Conservation (phyloP, 2,113 vertebrate genomes). For the Potamarius usumacintae region DNA sequence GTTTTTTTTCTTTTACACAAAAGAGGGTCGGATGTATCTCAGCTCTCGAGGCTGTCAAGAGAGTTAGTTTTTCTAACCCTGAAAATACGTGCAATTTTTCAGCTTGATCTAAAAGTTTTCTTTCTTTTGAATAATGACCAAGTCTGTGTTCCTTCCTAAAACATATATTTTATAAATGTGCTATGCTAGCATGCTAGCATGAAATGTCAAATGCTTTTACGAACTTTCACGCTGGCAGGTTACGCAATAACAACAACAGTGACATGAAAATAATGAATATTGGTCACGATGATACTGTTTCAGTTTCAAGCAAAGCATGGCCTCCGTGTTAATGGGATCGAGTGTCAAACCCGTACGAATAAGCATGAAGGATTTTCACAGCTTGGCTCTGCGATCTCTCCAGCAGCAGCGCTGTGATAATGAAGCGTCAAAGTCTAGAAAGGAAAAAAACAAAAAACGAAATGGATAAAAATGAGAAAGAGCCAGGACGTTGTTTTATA, state of each 20-base stretch:
- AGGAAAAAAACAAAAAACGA: not conserved
- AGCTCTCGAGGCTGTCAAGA: not conserved
- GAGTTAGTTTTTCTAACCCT: not conserved
- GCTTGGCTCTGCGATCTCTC: conserved; percentile 84
- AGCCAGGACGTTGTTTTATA: conserved; percentile 79
- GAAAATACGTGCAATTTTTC: not conserved
- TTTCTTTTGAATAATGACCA: not conserved
- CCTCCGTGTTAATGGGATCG: conserved; percentile 77
- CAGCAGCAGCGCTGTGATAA: conserved; percentile 78
- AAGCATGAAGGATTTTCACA: conserved; percentile 86
- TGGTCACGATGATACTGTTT: conserved; percentile 69
- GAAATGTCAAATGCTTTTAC: not conserved
- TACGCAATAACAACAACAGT: not conserved
- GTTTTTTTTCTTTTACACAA: conserved; percentile 2
- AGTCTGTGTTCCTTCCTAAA: not conserved
- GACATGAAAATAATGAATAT: not conserved
- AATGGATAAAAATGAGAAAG: conserved; percentile 57
- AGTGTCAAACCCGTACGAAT: conserved; percentile 82
- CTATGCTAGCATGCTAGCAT: not conserved
- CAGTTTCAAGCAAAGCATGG: conserved; percentile 76
- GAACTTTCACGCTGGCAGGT: not conserved
- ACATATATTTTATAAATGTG: not conserved
- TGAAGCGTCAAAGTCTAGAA: conserved; percentile 75
- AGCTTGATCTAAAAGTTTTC: not conserved
- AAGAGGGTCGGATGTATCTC: conserved; percentile 1